Evolutionary conservation across 2,888 invertebrate genomes (phyloP).

Genomic region (Julus scandinavius): DNA sequence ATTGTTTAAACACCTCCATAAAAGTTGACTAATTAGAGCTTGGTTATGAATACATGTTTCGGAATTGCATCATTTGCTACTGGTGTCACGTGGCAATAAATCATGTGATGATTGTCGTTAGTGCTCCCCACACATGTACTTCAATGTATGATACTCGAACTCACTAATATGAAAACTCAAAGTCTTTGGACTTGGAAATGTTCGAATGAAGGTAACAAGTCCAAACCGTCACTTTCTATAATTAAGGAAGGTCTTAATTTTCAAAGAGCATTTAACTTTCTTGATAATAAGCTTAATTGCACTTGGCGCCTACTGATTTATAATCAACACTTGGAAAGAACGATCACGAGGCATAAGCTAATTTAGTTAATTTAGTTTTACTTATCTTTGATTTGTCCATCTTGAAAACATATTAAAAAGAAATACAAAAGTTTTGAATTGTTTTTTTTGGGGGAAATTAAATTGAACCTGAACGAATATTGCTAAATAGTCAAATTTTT

Average conservation of each 20-base stretch:
- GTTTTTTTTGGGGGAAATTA: too few species aligned
- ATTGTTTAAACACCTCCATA: too few species aligned
- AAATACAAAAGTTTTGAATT: too few species aligned
- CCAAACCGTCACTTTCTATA: not conserved
- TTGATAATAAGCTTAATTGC: not conserved
- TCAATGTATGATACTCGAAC: not conserved
- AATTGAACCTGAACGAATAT: too few species aligned
- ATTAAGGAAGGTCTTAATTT: not conserved
- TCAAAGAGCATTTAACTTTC: not conserved
- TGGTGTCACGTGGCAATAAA: not conserved
- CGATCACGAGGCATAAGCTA: too few species aligned
- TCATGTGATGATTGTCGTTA: not conserved
- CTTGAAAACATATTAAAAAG: too few species aligned
- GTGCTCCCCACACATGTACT: not conserved
- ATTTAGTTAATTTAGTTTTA: not conserved
- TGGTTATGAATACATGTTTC: too few species aligned
- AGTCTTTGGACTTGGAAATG: constrained; percentile 7
- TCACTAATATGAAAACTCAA: not conserved
- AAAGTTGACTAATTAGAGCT: too few species aligned
- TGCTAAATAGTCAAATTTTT: too few species aligned
- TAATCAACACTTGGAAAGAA: not conserved
- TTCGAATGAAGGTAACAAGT: not conserved
- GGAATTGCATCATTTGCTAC: not conserved
- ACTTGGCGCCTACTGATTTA: not conserved
- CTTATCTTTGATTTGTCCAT: not conserved